Base-by-base conservation (phyloP, 2,113 vertebrate genomes). In the Harpagus bidentatus region DNA sequence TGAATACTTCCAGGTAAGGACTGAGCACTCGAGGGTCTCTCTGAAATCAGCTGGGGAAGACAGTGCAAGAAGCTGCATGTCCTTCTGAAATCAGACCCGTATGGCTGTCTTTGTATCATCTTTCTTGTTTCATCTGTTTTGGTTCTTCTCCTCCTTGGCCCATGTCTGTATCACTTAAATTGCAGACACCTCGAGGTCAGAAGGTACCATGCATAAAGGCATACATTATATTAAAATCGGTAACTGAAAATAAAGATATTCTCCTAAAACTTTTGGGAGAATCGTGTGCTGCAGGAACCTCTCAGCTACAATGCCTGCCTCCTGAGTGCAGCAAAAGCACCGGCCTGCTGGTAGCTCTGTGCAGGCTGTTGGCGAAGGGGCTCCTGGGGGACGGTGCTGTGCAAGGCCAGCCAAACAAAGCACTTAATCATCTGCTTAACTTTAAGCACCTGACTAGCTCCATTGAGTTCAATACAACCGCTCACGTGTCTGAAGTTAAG, bases 351-450 rank as follows among this genome's bases (percentile, higher is more conserved):
- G 88, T 26, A 73, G 80, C 76, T 74, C 67, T 4, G 45, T 0
- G 0, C 15, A 6, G 84, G 71, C 78, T 87, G 67, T 40, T 71
- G 90, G 77, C 0, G 4, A 36, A 50, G 66, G 43, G 45, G 59
- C 36, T 94, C 93, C 93, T n/a, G 62, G 86, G 93, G 86, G 85
- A 86, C 12, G 0, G 50, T 12, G 67, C 69, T 94, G 61, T 56
- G 67, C 76, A 74, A 88, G 94, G 90, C 82, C 93, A 88, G 96
- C 89, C 96, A 96, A 96, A 96, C 89, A 95, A 95, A 95, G 92
- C 96, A 96, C 96, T 96, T 97, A 92, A 97, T 97, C 96, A 93
- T 87, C 78, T 95, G 96, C 94, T 96, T 96, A 96, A 96, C 93
- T 96, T 95, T 95, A 96, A 91, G 97, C 95, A 97, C 94, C 93